Conservation (phyloP, 1,140 invertebrate genomes). For the Leguminivora glycinivorella region DNA sequence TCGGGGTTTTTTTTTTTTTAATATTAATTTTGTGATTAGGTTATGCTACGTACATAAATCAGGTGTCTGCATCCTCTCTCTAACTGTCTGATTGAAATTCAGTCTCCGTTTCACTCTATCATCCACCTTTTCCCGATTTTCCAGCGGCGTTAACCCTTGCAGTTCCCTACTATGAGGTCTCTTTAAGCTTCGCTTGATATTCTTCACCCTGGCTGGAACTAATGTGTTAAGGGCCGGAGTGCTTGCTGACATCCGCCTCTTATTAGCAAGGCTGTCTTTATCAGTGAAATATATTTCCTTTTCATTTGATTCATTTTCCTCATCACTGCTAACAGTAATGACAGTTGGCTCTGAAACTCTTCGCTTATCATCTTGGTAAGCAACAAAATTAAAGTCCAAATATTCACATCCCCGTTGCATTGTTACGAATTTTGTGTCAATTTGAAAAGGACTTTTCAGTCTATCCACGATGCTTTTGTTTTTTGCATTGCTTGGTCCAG, state of each 20-base stretch:
- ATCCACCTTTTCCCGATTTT: conserved; percentile 36
- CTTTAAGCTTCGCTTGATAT: conserved; percentile 65
- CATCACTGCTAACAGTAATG: conserved; percentile 50
- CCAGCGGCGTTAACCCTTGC: conserved; percentile 52
- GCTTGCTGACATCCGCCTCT: conserved; percentile 27
- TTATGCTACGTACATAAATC: conserved; percentile 51
- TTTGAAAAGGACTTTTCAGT: conserved; percentile 32
- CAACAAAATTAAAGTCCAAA: conserved; percentile 49
- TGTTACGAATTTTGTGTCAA: conserved; percentile 53
- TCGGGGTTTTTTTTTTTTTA: no score
- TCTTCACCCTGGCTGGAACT: conserved; percentile 50
- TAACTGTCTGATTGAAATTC: conserved; percentile 38
- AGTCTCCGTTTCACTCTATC: conserved; percentile 45
- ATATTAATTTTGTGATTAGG: no score
- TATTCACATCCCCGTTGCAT: conserved; percentile 46
- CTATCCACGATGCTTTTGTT: conserved; percentile 31
- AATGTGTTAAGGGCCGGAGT: conserved; percentile 46
- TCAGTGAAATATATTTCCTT: conserved; percentile 38
- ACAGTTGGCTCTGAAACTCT: conserved; percentile 32
- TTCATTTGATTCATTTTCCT: conserved; percentile 36
- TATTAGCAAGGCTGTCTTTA: conserved; percentile 37
- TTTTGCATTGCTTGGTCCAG: conserved; percentile 41
- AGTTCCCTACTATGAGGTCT: conserved; percentile 64
- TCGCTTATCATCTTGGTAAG: conserved; percentile 47
- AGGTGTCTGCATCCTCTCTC: conserved; percentile 39